These are phyloP conservation scores for Sturnus vulgaris DNA, from an alignment of 2,113 vertebrate genomes.

Conservation along the genomic window DNA sequence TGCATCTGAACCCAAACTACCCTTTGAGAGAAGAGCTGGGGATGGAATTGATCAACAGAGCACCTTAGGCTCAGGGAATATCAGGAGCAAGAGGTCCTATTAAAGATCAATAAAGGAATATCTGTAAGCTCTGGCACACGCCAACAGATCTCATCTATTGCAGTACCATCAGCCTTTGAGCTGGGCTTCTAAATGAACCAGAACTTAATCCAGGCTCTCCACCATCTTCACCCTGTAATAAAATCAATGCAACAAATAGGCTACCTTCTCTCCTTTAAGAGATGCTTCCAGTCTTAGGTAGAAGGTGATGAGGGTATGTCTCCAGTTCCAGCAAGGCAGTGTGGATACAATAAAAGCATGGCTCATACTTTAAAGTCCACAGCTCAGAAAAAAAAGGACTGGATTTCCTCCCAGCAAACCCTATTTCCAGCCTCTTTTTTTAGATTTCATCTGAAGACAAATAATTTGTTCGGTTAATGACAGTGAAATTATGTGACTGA, in stretches of 20 bases:
- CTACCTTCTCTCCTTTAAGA: neutral
- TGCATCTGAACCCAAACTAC: neutral
- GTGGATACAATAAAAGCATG: neutral
- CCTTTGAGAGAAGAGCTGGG: neutral
- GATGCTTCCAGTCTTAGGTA: neutral
- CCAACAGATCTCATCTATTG: neutral
- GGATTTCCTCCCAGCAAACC: neutral
- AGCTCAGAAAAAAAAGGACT: neutral
- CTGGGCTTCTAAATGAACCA: neutral
- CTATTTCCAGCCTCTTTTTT: neutral
- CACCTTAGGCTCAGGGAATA: neutral
- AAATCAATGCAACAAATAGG: neutral
- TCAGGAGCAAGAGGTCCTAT: neutral
- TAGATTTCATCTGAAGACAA: neutral
- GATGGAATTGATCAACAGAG: neutral
- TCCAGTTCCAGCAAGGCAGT: neutral
- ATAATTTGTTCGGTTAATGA: neutral
- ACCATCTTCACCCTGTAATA: neutral
- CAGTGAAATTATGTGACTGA: neutral
- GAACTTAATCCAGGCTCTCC: neutral
- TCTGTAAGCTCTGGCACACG: neutral
- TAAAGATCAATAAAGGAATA: neutral
- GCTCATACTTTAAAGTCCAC: neutral
- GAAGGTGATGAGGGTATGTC: rapidly evolving
- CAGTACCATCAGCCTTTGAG: neutral